Conservation (phyloP, 2,888 invertebrate genomes). For the Phoronis australis region DNA sequence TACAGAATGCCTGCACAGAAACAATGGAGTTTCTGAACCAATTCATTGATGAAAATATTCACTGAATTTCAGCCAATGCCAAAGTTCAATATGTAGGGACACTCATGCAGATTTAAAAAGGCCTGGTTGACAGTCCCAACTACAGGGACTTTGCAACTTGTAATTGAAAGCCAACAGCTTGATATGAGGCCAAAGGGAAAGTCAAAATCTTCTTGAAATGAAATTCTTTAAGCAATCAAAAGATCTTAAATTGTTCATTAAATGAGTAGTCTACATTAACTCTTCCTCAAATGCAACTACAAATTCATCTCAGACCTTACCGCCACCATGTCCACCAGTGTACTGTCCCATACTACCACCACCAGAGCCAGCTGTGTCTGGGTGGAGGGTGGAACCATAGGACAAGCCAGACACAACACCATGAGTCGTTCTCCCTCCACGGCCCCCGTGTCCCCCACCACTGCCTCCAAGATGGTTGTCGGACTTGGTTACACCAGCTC, state of each 20-base stretch:
- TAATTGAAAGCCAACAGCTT: too few relatives aligned
- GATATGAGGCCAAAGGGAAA: background rate
- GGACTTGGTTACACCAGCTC: conserved; percentile 18
- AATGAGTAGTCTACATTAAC: too few relatives aligned
- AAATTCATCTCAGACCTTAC: conserved; percentile 12
- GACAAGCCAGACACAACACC: conserved; percentile 24
- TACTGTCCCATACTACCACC: conserved; percentile 20
- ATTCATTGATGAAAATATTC: too few relatives aligned
- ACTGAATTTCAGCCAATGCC: too few relatives aligned
- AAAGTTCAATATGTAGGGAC: too few relatives aligned
- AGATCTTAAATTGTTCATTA: background rate
- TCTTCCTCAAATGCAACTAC: too few relatives aligned
- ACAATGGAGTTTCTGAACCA: too few relatives aligned
- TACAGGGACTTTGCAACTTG: too few relatives aligned
- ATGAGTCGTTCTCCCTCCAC: conserved; percentile 24
- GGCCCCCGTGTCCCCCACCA: conserved; percentile 34
- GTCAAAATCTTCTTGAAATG: background rate
- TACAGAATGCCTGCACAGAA: conserved; percentile 27
- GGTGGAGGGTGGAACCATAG: conserved; percentile 27
- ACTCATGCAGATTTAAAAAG: too few relatives aligned
- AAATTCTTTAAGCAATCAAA: background rate
- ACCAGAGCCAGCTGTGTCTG: conserved; percentile 26
- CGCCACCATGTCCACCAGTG: conserved; percentile 28
- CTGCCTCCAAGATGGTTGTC: conserved; percentile 20
- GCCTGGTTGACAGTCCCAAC: too few relatives aligned